phyloP scores from a whole-genome alignment of 2,113 vertebrate genomes.

The Hystrix cristata region DNA sequence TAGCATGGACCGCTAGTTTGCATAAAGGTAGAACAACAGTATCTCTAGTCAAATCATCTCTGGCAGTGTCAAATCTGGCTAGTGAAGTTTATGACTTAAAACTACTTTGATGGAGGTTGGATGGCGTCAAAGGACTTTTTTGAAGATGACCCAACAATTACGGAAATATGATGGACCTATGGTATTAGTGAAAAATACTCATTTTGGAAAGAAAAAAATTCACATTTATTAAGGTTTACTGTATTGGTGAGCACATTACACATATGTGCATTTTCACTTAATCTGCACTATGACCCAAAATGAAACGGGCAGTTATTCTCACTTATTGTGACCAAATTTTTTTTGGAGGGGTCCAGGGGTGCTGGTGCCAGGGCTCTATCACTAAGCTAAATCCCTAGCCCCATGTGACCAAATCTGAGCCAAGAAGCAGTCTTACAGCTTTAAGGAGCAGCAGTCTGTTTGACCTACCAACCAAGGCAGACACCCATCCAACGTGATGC shows the following conservation, averaged over 20 bases:
- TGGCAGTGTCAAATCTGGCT: background rate
- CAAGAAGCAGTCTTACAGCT: background rate
- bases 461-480: background rate
- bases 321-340: background rate
- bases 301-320: background rate
- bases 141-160: background rate
- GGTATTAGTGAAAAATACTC: background rate
- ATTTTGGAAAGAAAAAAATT: background rate
- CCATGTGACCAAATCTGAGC: background rate
- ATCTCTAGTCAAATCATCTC: background rate
- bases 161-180: background rate
- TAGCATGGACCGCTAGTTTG: background rate
- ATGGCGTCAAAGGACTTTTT: background rate
- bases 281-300: background rate
- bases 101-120: background rate
- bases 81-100: background rate
- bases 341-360: no score
- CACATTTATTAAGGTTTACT: background rate
- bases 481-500: background rate
- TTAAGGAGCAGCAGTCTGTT: background rate
- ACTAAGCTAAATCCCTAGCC: no score
- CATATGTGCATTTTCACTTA: background rate
- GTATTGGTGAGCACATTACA: background rate
- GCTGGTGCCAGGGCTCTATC: no score
- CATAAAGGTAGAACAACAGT: background rate